Base-by-base conservation (phyloP, 1,140 invertebrate species). In the Anagrus nilaparvatae region DNA sequence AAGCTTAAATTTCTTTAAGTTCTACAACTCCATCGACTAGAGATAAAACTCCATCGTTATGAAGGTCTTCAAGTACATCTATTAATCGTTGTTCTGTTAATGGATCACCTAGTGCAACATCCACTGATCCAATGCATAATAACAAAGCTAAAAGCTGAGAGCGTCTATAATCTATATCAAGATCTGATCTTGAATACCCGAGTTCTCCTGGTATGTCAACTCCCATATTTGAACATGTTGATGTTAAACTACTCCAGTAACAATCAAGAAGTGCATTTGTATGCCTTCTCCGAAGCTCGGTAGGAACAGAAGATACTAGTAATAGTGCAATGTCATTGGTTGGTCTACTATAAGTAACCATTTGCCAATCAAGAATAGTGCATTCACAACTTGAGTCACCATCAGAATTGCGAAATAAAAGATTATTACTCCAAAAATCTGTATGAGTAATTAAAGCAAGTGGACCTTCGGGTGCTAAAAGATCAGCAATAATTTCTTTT, bases 351-450 rank as follows among this genome's bases (percentile, higher is more conserved):
- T 83, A 77, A 0, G 82, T 84, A 36, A 85, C 79, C 83, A 87
- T 86, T 68, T 87, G 83, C 83, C 83, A 87, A 56, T 86, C 83
- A 13, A 87, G 60, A 16, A 85, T 80, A 16, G 74, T 72, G 52
- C 83, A 87, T 14, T 65, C 62, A 37, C 61, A 69, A 16, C 49
- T 50, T 21, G 65, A 69, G 33, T 75, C 66, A 27, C 75, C 67
- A 2, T 54, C 54, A 8, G 51, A 58, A 46, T 77, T 72, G 23
- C 70, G 65, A 52, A 87, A 86, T 40, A 85, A 67, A 6, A 87
- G 65, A 63, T 87, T 87, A 47, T 84, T 84, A 56, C 81, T 82
- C 83, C 83, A 87, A 56, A 86, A 87, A 53, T 87, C 84, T 0
- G 82, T 85, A 56, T 86, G 83, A 0, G 82, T 84, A 36, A 82